These are phyloP conservation scores for Mythimna pallens DNA, from an alignment of 2,888 invertebrate species.

Conservation along the genomic window DNA sequence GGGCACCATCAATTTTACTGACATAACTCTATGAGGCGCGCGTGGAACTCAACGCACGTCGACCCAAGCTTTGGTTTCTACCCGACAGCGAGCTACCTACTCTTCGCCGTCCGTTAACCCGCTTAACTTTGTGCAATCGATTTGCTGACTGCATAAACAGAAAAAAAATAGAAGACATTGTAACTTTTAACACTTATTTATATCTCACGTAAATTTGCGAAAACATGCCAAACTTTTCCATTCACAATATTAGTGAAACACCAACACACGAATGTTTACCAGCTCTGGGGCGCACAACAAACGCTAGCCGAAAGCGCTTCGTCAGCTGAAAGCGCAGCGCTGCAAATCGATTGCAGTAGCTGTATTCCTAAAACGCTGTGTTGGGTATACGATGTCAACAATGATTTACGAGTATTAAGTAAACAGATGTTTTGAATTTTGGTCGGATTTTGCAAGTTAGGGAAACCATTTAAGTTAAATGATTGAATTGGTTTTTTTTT, in stretches of 20 bases:
- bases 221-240: slow-evolving; percentile 18
- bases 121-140: no score
- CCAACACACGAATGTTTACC: slow-evolving; percentile 39
- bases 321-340: slow-evolving; percentile 52
- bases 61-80: no score
- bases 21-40: no score
- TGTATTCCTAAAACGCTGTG: slow-evolving; percentile 47
- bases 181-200: background rate
- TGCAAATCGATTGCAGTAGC: slow-evolving; percentile 47
- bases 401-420: slow-evolving; percentile 49
- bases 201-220: slow-evolving; percentile 4
- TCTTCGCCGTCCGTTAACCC: no score
- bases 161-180: no score
- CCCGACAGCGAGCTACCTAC: no score
- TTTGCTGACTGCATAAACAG: no score
- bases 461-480: background rate
- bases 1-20: no score
- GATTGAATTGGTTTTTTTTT: background rate
- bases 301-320: slow-evolving; percentile 36
- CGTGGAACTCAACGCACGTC: no score
- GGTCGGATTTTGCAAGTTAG: slow-evolving; percentile 26
- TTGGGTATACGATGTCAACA: slow-evolving; percentile 41
- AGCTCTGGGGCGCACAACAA: slow-evolving; percentile 41
- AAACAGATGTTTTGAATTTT: slow-evolving; percentile 49
- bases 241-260: slow-evolving; percentile 28